Percentiles rank a stretch among this genome's conserved stretches.
Evolutionary conservation across 2,888 invertebrate genomes (phyloP).

Genomic region (Eilema griseolum): DNA sequence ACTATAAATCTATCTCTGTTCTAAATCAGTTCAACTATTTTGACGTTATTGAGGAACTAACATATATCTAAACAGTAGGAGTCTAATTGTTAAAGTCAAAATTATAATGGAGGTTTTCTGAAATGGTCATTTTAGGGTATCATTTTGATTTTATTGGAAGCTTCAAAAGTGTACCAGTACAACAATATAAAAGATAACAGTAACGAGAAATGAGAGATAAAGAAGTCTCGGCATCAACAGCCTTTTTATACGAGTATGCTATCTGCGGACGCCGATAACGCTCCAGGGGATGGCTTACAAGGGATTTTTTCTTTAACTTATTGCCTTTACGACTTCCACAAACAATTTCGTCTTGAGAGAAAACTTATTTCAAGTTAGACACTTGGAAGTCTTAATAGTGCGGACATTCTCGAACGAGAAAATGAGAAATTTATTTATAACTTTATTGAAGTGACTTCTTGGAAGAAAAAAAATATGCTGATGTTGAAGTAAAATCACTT

Average conservation of each 20-base stretch:
- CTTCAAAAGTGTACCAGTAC: slow-evolving; percentile 24
- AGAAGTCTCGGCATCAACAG: slow-evolving; percentile 47
- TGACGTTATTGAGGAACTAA: neutral
- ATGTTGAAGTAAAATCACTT: neutral
- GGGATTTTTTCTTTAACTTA: slow-evolving; percentile 57
- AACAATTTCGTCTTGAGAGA: slow-evolving; percentile 49
- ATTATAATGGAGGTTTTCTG: neutral
- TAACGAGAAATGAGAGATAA: slow-evolving; percentile 22
- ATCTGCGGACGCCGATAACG: slow-evolving; percentile 59
- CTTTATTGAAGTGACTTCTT: neutral
- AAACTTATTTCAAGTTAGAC: slow-evolving; percentile 23
- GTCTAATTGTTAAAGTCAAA: neutral
- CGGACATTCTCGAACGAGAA: neutral
- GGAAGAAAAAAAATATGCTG: neutral
- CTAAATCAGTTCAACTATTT: neutral
- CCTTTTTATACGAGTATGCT: slow-evolving; percentile 52
- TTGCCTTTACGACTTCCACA: slow-evolving; percentile 56
- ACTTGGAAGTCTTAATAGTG: neutral
- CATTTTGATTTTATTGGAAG: slow-evolving; percentile 22
- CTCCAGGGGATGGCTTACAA: slow-evolving; percentile 54
- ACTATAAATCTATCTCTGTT: neutral
- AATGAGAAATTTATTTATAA: neutral
- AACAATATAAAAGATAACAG: slow-evolving; percentile 30
- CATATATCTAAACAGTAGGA: neutral
- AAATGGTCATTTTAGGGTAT: neutral